A percentile compares a stretch with the other conserved stretches of the same genome.
Conservation (phyloP, 2,113 vertebrate species). For the Cairina moschata region DNA sequence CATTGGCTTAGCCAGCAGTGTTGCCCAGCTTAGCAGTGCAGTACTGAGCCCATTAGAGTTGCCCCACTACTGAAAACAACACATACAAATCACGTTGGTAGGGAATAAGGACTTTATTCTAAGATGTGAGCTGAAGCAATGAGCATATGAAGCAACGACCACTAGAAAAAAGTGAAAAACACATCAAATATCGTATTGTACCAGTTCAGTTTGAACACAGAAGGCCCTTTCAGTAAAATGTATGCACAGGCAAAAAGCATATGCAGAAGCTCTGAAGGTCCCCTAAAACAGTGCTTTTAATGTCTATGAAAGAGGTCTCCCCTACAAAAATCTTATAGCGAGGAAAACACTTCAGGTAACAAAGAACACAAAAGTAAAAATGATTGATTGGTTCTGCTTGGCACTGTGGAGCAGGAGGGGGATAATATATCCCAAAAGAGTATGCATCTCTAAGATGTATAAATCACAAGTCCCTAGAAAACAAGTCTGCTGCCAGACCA, state of each 20-base stretch:
- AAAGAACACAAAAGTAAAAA: conserved; percentile 7
- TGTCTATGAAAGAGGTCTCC: neutral
- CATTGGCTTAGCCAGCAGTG: neutral
- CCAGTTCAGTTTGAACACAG: neutral
- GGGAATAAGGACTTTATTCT: conserved; percentile 65
- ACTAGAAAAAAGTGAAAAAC: conserved; percentile 35
- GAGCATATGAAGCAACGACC: conserved; percentile 40
- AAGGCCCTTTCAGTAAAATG: neutral
- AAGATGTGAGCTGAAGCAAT: conserved; percentile 42
- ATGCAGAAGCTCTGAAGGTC: neutral
- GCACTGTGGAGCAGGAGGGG: conserved; percentile 1
- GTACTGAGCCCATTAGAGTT: fast-evolving
- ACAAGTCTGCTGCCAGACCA: conserved; percentile 23
- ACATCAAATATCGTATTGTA: neutral
- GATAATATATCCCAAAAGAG: conserved; percentile 76
- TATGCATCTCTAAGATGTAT: conserved; percentile 83
- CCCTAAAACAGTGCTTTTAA: neutral
- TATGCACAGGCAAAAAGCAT: neutral
- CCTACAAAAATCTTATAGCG: neutral
- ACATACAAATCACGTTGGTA: neutral
- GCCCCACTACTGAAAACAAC: conserved; percentile 17
- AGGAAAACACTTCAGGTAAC: conserved; percentile 17
- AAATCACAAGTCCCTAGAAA: conserved; percentile 42
- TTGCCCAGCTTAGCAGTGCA: neutral
- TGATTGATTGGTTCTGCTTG: neutral